Evolutionary conservation across 2,113 vertebrate species (phyloP).

Genomic region (Chaetodon trifascialis): DNA sequence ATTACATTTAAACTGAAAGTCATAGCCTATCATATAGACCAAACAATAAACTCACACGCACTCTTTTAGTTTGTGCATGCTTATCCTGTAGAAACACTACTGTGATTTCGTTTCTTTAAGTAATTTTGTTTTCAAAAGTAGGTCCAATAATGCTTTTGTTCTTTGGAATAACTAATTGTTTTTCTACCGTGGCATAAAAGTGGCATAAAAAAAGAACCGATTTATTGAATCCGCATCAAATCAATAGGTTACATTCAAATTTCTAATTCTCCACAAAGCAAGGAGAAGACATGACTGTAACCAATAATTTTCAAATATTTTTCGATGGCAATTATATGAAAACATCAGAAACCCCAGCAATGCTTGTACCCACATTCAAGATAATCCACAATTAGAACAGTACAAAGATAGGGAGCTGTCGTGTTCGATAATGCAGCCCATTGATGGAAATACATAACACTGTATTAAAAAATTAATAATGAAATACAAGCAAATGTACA

Average conservation of each 20-base stretch:
- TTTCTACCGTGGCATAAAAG: not conserved
- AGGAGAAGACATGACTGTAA: not conserved
- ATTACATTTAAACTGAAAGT: not conserved
- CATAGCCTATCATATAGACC: not conserved
- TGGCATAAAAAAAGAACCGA: not conserved
- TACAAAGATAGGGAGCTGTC: not conserved
- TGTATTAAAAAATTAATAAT: not conserved
- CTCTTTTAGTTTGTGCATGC: not conserved
- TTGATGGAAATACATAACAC: not conserved
- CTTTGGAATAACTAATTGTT: not conserved
- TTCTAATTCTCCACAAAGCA: not conserved
- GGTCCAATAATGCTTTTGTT: not conserved
- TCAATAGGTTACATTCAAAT: not conserved
- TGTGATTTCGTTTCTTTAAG: not conserved
- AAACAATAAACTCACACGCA: not conserved
- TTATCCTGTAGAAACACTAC: not conserved
- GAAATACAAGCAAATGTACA: not conserved
- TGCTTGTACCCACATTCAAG: slow-evolving; percentile 30
- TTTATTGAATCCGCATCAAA: not conserved
- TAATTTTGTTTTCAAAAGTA: not conserved
- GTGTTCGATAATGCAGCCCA: not conserved
- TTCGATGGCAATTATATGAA: not conserved
- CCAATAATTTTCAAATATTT: not conserved
- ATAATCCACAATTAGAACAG: slow-evolving; percentile 49
- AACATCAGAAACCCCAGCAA: slow-evolving; percentile 12